Base-by-base conservation (phyloP, 1,140 invertebrate genomes). In the Helicoverpa armigera region DNA sequence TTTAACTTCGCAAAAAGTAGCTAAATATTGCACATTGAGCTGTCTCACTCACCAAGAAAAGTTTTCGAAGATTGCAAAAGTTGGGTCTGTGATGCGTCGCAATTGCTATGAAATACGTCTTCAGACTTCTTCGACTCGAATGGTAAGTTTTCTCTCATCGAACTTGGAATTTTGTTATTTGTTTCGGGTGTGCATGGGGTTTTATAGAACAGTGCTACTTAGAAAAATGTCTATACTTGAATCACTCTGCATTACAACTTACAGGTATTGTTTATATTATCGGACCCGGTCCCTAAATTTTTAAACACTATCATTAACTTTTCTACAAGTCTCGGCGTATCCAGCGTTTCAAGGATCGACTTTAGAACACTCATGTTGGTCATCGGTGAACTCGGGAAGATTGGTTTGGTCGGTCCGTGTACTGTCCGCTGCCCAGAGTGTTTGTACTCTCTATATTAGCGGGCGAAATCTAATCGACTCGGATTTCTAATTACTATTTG, bases 81-180 rank as follows among this genome's bases (percentile, higher is more conserved):
- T 76, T 73, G 23, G 56, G 60, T 70, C 63, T 74, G 61, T 56
- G 81, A 74, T 65, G 76, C 70, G 16, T 65, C 48, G 75, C 35
- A 51, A 53, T 75, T 79, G 16, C 50, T 56, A 74, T 77, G 72
- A 77, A 79, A 76, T 72, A 35, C n/a, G 56, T 79, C 75, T 80
- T 74, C 76, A 83, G 81, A 69, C 82, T 70, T 81, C 82, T 80
- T 80, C 63, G 63, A 75, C 73, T 81, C 31, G 14, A 83, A 83
- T 83, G 89, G 89, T 90, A 89, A 90, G 89, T 90, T 86, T 63
- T 48, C 65, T 85, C 80, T 82, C 67, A 81, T 86, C 76, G 85
- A 85, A 86, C 70, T 74, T 80, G 82, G 84, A 72, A 77, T 79
- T 86, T 77, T 86, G 61, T 84, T 84, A 83, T 88, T 84, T 82